Base-by-base conservation (phyloP, 2,797 vertebrate genomes). In the Poecilia velifera region DNA sequence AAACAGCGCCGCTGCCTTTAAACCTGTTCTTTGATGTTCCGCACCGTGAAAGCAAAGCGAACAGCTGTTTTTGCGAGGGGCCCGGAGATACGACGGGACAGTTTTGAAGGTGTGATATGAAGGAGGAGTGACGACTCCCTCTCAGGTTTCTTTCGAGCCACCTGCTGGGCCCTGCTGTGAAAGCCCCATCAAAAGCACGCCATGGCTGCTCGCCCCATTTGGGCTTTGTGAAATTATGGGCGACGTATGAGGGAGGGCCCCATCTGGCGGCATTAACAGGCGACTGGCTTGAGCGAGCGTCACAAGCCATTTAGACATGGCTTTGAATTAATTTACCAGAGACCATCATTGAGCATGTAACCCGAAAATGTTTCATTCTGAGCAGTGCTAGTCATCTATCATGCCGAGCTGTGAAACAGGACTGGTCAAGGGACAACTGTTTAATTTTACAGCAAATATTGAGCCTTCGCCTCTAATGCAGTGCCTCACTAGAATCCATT, bases 121-220 rank as follows among this genome's bases (percentile, higher is more conserved):
- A 87, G 76, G 70, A 6, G 76, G 78, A 77, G 76, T 81, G 76
- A 18, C 1, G 25, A 77, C 83, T 88, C 39, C 43, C 82, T 89
- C 86, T 89, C 82, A 90, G 90, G 89, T 83, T 83, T 75, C 66
- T 88, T 84, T 87, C 66, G 43, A 79, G 66, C 89, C 81, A 91
- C 91, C 85, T 85, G 89, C 88, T 82, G 87, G 81, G 79, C 78
- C 78, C 41, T 88, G 75, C 81, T 87, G 89, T 88, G 85, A 78
- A 84, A 83, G 76, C 79, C 74, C 70, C 78, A 92, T 93, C 90
- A 93, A 90, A 53, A 92, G 86, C 74, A 59, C 0, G 1, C 31
- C 82, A 72, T 70, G 34, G 39, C 18, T 8, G 6, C 80, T 82
- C 85, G 74, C 87, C 88, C 81, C 51, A 59, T 73, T 43, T 5